Percentiles rank a stretch among this genome's conserved stretches.
phyloP scores from a whole-genome alignment of 35 echinoderm and acorn worm genomes.

The Lytechinus variegatus region DNA sequence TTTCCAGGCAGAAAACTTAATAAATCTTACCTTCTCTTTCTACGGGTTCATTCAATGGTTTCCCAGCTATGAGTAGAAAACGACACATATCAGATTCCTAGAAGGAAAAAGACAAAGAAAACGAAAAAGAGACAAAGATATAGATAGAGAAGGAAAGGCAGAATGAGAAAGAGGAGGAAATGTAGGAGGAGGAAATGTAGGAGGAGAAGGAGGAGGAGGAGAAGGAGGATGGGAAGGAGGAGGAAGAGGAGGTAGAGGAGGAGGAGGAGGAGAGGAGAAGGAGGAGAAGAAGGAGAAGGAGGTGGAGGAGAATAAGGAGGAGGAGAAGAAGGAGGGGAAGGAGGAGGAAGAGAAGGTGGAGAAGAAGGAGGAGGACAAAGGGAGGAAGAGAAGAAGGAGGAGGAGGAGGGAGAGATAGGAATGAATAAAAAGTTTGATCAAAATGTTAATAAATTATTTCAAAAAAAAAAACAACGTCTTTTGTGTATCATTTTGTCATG shows the following conservation, averaged over 20 bases:
- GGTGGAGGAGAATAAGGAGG: no score
- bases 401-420: no score
- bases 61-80: neutral
- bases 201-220: neutral
- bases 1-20: no score
- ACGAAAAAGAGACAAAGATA: neutral
- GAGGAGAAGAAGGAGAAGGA: neutral
- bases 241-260: neutral
- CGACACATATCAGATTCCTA: neutral
- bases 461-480: neutral
- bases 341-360: no score
- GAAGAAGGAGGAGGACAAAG: no score
- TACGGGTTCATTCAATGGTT: constrained; percentile 36
- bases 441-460: neutral
- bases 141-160: no score
- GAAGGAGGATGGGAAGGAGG: no score
- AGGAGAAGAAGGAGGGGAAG: no score
- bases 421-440: neutral
- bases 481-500: neutral
- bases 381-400: no score
- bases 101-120: neutral
- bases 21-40: constrained; percentile 16
- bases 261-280: no score
- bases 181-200: no score
- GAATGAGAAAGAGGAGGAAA: no score